Evolutionary conservation across 2,797 vertebrate species (phyloP).

Genomic region (Petrocephalus sullivani): DNA sequence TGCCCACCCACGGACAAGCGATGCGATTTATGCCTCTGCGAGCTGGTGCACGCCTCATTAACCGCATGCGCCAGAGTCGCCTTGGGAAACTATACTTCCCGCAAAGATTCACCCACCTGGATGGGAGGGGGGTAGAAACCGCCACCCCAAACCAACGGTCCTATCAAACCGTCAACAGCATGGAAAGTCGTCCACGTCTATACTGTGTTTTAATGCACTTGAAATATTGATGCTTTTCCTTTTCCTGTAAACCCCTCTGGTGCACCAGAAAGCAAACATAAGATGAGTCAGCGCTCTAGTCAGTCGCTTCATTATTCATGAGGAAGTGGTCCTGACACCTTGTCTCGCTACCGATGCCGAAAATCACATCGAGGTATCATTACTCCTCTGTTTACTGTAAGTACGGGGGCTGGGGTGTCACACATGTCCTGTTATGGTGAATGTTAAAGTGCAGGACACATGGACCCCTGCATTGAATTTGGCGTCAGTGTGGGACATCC

Average conservation of each 20-base stretch:
- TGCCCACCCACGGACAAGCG: conserved; percentile 2
- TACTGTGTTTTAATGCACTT: conserved; percentile 23
- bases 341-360: conserved; percentile 6
- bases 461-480: neutral
- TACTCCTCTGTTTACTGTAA: neutral
- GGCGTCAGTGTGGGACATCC: neutral
- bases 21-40: neutral
- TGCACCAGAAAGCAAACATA: conserved; percentile 18
- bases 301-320: conserved; percentile 30
- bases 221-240: conserved; percentile 39
- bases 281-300: conserved; percentile 20
- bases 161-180: conserved; percentile 14
- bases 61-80: conserved; percentile 1
- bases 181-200: conserved; percentile 12
- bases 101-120: neutral
- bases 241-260: conserved; percentile 22
- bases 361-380: neutral
- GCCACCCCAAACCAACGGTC: neutral
- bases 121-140: neutral
- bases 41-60: neutral
- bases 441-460: neutral
- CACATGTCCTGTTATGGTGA: neutral
- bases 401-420: neutral
- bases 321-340: conserved; percentile 17
- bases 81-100: conserved; percentile 29